Evolutionary conservation across 2,888 invertebrate species (phyloP).

Genomic region (Malthinus flaveolus): DNA sequence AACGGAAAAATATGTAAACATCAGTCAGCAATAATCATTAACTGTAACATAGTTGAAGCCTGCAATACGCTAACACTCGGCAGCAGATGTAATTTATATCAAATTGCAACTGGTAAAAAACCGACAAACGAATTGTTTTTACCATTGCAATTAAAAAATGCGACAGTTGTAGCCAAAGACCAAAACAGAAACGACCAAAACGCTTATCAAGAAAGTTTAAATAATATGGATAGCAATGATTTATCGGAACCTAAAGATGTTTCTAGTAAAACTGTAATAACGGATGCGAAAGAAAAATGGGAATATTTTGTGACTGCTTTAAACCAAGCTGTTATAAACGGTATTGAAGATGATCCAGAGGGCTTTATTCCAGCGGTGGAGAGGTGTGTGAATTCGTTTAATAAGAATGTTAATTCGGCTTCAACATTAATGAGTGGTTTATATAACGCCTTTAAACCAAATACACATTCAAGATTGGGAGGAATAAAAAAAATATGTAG

Average conservation of each 20-base stretch:
- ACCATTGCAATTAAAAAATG: neutral
- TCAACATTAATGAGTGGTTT: conserved; percentile 1
- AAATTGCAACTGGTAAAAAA: neutral
- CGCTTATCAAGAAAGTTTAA: no score
- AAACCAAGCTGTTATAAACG: neutral
- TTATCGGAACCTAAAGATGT: no score
- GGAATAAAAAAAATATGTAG: no score
- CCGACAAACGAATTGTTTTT: neutral
- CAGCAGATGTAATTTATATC: neutral
- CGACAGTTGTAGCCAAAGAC: no score
- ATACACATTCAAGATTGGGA: no score
- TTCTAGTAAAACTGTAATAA: no score
- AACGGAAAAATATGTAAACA: conserved; percentile 8
- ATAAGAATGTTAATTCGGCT: no score
- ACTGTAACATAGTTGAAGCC: neutral
- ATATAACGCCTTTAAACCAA: no score
- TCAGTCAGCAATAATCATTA: neutral
- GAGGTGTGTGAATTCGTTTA: neutral
- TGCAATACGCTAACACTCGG: neutral
- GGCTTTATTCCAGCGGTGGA: neutral
- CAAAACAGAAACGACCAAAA: neutral
- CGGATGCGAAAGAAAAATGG: no score
- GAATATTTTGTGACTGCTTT: no score
- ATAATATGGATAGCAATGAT: no score
- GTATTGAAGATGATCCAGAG: neutral